Percentiles rank a stretch among this genome's conserved stretches.
Conservation (phyloP, 1,140 invertebrate species). For the Augochlora pura region DNA sequence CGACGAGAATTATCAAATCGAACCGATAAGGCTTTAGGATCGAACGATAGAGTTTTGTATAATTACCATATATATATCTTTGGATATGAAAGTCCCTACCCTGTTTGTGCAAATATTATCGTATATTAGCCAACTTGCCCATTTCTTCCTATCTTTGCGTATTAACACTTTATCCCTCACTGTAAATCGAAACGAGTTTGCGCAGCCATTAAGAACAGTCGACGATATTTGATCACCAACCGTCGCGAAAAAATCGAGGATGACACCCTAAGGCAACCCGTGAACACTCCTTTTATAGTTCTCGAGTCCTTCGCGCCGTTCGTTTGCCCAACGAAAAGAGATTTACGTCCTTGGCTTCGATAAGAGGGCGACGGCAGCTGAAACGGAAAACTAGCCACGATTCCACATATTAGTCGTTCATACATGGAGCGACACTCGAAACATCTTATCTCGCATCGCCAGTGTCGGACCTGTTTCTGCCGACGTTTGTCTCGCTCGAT, state of each 20-base stretch:
- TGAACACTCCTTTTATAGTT: not conserved
- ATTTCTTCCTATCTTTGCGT: too few relatives aligned
- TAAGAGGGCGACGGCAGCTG: not conserved
- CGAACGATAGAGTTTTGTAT: too few relatives aligned
- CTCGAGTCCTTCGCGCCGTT: not conserved
- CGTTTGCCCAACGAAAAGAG: slow-evolving; percentile 9
- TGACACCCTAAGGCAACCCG: not conserved
- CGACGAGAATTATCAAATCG: too few relatives aligned
- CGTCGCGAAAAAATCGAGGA: not conserved
- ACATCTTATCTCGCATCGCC: not conserved
- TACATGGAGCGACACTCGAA: not conserved
- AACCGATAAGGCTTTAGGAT: too few relatives aligned
- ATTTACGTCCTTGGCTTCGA: slow-evolving; percentile 14
- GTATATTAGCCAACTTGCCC: too few relatives aligned
- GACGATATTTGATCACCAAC: not conserved
- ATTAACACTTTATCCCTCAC: too few relatives aligned
- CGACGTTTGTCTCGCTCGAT: too few relatives aligned
- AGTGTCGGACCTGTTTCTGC: too few relatives aligned
- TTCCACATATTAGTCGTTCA: not conserved
- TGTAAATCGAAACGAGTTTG: not conserved
- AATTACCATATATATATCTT: too few relatives aligned
- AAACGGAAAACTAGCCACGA: not conserved
- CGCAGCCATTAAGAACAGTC: not conserved
- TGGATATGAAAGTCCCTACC: too few relatives aligned
- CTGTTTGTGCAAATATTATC: too few relatives aligned